phyloP scores from a whole-genome alignment of 2,113 vertebrate species.

The Gymnobelideus leadbeateri region DNA sequence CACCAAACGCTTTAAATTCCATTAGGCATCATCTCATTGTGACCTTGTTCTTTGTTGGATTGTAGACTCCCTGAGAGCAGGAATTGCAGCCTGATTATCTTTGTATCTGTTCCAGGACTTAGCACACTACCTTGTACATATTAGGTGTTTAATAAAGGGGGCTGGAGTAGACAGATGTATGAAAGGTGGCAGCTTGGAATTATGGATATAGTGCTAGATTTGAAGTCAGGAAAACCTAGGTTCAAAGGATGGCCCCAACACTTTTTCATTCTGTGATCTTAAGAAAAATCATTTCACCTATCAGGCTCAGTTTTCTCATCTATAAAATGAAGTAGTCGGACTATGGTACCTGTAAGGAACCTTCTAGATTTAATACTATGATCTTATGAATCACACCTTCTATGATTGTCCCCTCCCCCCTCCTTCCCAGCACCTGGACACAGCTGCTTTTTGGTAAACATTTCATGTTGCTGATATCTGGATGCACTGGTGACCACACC shows the following conservation, averaged over 20 bases:
- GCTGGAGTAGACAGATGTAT: background rate
- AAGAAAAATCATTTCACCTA: background rate
- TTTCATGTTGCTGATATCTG: background rate
- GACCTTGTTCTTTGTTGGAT: slow-evolving; percentile 20
- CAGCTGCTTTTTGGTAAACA: background rate
- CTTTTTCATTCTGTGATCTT: background rate
- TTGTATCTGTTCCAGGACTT: background rate
- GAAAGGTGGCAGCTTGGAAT: too few species aligned
- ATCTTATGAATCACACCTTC: background rate
- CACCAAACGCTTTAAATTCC: slow-evolving; percentile 20
- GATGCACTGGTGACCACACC: background rate
- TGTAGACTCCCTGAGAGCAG: background rate
- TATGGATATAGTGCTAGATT: background rate
- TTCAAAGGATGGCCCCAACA: background rate
- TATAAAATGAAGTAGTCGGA: background rate
- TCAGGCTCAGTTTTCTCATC: background rate
- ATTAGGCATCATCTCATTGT: background rate
- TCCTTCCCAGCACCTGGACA: background rate
- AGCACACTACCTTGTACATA: background rate
- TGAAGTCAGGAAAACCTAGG: background rate
- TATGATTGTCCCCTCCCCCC: background rate
- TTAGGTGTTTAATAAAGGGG: slow-evolving; percentile 10
- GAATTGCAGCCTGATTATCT: background rate
- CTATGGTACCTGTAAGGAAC: background rate
- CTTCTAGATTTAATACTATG: background rate